Evolutionary conservation across 2,888 invertebrate genomes (phyloP).

Genomic region (Polydrusus tereticollis): DNA sequence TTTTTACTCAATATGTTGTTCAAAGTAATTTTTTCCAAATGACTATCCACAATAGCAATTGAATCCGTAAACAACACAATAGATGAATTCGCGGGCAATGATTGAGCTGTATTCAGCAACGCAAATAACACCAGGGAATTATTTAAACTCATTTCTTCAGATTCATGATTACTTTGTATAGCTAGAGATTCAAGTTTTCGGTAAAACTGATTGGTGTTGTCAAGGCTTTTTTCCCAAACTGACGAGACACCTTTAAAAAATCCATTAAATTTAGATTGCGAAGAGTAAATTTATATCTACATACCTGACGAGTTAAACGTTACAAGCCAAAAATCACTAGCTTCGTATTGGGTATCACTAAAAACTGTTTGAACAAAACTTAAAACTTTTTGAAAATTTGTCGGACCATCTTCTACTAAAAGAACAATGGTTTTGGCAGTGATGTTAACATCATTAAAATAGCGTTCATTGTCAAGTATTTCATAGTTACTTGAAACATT

Average conservation of each 20-base stretch:
- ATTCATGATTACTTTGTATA: conserved; percentile 22
- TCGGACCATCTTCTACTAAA: conserved; percentile 57
- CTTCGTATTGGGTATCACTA: conserved; percentile 39
- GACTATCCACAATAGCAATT: conserved; percentile 70
- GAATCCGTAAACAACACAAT: conserved; percentile 73
- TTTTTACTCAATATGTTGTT: conserved; percentile 67
- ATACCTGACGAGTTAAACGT: conserved; percentile 62
- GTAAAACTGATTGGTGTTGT: conserved; percentile 48
- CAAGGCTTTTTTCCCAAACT: conserved; percentile 54
- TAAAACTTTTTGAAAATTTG: conserved; percentile 52
- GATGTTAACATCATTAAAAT: conserved; percentile 14
- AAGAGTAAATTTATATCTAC: conserved; percentile 35
- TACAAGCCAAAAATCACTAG: conserved; percentile 58
- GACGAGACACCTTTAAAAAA: conserved; percentile 55
- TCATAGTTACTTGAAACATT: conserved; percentile 12
- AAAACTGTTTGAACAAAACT: conserved; percentile 54
- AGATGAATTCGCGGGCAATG: conserved; percentile 75
- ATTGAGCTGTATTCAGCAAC: conserved; percentile 71
- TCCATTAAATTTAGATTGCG: too few species aligned
- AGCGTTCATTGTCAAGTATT: conserved; percentile 15
- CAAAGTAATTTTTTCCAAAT: conserved; percentile 67
- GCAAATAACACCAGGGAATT: conserved; percentile 73
- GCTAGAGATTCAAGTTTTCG: conserved; percentile 35
- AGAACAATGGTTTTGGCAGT: conserved; percentile 53
- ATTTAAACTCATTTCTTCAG: conserved; percentile 48